phyloP scores from a whole-genome alignment of 2,113 vertebrate genomes.

The Rhombomys opimus region DNA sequence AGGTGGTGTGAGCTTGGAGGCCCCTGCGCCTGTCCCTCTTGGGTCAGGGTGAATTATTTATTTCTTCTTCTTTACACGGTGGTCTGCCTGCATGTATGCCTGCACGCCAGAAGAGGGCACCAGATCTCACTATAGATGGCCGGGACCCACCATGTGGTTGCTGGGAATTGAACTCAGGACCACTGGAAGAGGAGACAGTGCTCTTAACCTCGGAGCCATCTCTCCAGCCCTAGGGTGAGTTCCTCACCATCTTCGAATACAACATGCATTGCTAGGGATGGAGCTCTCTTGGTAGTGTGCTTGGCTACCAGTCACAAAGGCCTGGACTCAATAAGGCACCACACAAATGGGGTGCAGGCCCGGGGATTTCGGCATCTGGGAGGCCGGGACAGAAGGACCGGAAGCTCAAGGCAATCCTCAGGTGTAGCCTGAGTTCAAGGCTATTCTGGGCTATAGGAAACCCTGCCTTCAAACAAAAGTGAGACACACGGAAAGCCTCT shows the following conservation, averaged over 20 bases:
- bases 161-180: no score
- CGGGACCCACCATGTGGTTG: no score
- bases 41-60: rapidly evolving
- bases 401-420: background rate
- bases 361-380: background rate
- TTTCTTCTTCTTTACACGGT: no score
- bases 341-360: background rate
- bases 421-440: background rate
- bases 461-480: background rate
- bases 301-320: background rate
- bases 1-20: background rate
- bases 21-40: rapidly evolving
- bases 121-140: no score
- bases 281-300: background rate
- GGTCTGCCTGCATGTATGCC: no score
- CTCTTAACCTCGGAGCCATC: no score
- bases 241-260: no score
- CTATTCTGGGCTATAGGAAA: background rate
- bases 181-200: no score
- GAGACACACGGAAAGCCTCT: background rate
- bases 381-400: no score
- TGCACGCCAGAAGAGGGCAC: no score
- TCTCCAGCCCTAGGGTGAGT: no score
- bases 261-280: background rate
- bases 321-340: background rate